Evolutionary conservation across 2,797 vertebrate species (phyloP).

Genomic region (Chiroxiphia lanceolata): DNA sequence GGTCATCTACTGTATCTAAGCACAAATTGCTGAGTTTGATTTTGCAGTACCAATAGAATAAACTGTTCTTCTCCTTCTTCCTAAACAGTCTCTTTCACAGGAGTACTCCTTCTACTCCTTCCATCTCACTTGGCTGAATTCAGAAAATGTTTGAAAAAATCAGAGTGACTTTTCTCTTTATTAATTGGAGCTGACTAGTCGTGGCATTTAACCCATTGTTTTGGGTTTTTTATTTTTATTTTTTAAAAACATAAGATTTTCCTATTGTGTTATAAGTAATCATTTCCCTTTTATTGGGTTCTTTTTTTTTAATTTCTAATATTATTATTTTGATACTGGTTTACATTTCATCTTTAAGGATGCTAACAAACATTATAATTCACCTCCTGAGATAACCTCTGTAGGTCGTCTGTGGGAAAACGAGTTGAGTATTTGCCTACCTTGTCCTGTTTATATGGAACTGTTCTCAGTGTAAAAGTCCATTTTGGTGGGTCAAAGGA

Average conservation of each 20-base stretch:
- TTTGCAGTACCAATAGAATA: not conserved
- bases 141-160: not conserved
- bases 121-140: not conserved
- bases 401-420: not conserved
- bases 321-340: not conserved
- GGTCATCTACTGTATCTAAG: not conserved
- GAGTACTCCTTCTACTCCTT: not conserved
- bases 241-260: not conserved
- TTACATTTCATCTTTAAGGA: not conserved
- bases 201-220: not conserved
- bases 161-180: not conserved
- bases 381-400: not conserved
- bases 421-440: not conserved
- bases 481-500: not conserved
- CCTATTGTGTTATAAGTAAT: not conserved
- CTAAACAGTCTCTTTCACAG: not conserved
- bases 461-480: not conserved
- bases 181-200: not conserved
- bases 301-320: not conserved
- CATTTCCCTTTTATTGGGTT: not conserved
- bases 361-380: not conserved
- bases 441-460: not conserved
- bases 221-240: accelerated
- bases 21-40: not conserved
- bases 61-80: not conserved